Evolutionary conservation across 2,797 vertebrate species (phyloP).

Genomic region (Propithecus perrieri): DNA sequence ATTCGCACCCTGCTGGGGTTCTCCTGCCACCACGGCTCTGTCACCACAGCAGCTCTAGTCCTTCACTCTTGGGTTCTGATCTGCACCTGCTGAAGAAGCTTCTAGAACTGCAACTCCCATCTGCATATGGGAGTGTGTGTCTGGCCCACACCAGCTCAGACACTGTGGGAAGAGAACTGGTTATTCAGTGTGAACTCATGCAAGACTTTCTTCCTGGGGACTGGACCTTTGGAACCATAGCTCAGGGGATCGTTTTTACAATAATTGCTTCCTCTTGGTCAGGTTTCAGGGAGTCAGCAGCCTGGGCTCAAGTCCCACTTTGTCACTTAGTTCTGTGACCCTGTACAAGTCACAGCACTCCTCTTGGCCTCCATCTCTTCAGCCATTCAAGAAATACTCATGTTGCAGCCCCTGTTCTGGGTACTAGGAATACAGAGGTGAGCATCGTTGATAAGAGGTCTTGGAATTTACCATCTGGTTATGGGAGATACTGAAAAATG

Average conservation of each 20-base stretch:
- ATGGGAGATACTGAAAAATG: background rate
- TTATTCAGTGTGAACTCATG: background rate
- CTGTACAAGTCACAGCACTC: background rate
- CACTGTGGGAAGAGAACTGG: fast-evolving
- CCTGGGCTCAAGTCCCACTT: background rate
- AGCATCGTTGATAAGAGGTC: background rate
- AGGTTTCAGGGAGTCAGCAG: background rate
- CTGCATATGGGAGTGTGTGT: background rate
- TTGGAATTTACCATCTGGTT: background rate
- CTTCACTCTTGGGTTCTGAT: background rate
- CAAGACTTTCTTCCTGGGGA: background rate
- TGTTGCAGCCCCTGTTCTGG: background rate
- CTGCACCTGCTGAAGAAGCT: background rate
- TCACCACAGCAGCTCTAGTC: background rate
- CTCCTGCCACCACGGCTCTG: background rate
- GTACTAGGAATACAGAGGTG: background rate
- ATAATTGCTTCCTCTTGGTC: background rate
- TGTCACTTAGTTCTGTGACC: background rate
- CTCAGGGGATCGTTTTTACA: background rate
- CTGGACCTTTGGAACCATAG: background rate
- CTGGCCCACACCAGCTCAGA: background rate
- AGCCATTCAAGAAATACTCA: background rate
- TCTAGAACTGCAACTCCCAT: background rate
- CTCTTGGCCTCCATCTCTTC: background rate
- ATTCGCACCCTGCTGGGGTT: background rate